Evolutionary conservation across 2,888 invertebrate genomes (phyloP).

Genomic region (Nemotelus pantherinus): DNA sequence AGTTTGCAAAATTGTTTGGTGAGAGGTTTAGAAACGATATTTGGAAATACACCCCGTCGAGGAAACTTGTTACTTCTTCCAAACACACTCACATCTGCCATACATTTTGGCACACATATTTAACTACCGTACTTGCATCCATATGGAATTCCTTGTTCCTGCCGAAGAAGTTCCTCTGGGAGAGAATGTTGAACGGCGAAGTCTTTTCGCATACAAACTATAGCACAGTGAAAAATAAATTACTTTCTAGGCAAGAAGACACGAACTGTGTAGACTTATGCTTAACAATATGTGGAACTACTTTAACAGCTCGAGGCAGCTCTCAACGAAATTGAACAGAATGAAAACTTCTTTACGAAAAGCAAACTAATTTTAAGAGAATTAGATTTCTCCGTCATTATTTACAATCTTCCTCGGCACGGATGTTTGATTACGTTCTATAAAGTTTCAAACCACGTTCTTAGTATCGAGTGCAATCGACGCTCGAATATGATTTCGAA

Average conservation of each 20-base stretch:
- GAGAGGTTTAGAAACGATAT: constrained; percentile 26
- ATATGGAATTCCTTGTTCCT: background rate
- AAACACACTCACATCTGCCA: background rate
- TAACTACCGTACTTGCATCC: background rate
- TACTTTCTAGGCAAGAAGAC: constrained; percentile 37
- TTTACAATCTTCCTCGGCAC: background rate
- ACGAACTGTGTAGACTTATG: constrained; percentile 17
- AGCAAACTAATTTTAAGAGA: constrained; percentile 44
- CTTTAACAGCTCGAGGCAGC: constrained; percentile 35
- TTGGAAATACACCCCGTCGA: background rate
- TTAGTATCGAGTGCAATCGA: no score
- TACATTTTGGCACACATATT: background rate
- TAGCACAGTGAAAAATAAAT: constrained; percentile 39
- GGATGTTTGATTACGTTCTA: constrained; percentile 19
- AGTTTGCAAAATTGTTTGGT: constrained; percentile 38
- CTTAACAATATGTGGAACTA: constrained; percentile 35
- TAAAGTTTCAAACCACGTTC: no score
- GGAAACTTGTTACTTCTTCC: constrained; percentile 14
- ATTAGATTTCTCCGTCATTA: constrained; percentile 42
- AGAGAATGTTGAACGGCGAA: constrained; percentile 6
- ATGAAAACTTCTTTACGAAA: constrained; percentile 41
- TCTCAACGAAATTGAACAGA: constrained; percentile 42
- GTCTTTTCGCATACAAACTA: constrained; percentile 12
- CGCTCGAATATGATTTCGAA: no score
- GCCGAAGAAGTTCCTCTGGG: background rate